Conservation (phyloP, 2,113 vertebrate genomes). For the Atractosteus spatula region DNA sequence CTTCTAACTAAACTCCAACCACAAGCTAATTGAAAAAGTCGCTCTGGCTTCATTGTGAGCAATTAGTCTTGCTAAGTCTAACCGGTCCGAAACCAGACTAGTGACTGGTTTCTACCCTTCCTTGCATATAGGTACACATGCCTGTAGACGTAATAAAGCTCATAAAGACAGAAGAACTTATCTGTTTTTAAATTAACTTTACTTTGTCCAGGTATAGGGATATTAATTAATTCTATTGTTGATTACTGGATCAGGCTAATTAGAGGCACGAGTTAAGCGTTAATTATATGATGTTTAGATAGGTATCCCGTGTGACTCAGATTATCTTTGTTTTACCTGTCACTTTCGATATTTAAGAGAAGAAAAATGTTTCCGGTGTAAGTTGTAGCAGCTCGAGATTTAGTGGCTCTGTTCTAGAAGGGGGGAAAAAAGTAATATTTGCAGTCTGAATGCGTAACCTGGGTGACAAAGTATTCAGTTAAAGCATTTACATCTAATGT, state of each 20-base stretch:
- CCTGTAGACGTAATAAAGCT: background rate
- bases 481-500: no score
- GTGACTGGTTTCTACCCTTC: constrained; percentile 58
- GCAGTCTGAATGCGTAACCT: background rate
- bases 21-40: constrained; percentile 89
- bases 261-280: background rate
- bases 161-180: background rate
- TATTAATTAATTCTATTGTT: background rate
- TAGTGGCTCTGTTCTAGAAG: background rate
- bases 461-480: background rate
- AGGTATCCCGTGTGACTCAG: background rate
- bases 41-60: constrained; percentile 82
- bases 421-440: background rate
- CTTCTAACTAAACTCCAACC: constrained; percentile 83
- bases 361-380: no score
- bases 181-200: background rate
- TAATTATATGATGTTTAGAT: background rate
- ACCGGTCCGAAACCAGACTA: constrained; percentile 67
- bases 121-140: constrained; percentile 43
- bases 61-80: constrained; percentile 79
- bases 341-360: background rate
- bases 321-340: constrained; percentile 11
- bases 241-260: background rate
- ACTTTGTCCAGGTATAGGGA: background rate
- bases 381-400: background rate